These are phyloP conservation scores for Cyphomyrus discorhynchus DNA, from an alignment of 2,113 vertebrate genomes.

Conservation along the genomic window DNA sequence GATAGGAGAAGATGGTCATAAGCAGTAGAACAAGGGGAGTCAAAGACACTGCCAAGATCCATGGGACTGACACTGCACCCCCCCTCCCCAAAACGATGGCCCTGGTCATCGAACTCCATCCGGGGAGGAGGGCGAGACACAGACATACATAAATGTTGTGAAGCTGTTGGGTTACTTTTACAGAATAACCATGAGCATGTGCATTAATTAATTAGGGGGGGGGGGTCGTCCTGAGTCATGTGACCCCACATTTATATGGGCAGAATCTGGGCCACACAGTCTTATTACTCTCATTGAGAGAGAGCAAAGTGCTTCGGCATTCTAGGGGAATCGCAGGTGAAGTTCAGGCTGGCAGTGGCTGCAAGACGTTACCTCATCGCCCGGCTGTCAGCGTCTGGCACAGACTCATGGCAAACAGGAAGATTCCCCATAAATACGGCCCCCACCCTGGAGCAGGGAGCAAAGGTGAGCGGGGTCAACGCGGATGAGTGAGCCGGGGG, in stretches of 20 bases:
- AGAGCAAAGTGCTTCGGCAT: neutral
- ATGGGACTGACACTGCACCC: neutral
- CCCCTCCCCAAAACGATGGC: neutral
- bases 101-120: neutral
- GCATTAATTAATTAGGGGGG: neutral
- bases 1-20: neutral
- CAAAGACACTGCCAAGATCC: neutral
- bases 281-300: neutral
- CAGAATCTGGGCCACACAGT: neutral
- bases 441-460: neutral
- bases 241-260: neutral
- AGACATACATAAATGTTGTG: neutral
- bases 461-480: neutral
- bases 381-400: neutral
- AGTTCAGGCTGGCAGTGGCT: slow-evolving; percentile 14
- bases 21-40: neutral
- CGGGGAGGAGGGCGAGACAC: neutral
- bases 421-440: neutral
- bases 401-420: neutral
- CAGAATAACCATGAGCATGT: neutral
- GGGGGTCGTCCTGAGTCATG: neutral
- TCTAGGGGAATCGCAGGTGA: neutral
- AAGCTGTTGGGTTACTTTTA: neutral
- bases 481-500: neutral
- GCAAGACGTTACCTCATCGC: slow-evolving; percentile 48